A percentile compares a stretch with the other conserved stretches of the same genome.
Evolutionary conservation across 2,113 vertebrate species (phyloP).

Genomic region (Gobius niger): DNA sequence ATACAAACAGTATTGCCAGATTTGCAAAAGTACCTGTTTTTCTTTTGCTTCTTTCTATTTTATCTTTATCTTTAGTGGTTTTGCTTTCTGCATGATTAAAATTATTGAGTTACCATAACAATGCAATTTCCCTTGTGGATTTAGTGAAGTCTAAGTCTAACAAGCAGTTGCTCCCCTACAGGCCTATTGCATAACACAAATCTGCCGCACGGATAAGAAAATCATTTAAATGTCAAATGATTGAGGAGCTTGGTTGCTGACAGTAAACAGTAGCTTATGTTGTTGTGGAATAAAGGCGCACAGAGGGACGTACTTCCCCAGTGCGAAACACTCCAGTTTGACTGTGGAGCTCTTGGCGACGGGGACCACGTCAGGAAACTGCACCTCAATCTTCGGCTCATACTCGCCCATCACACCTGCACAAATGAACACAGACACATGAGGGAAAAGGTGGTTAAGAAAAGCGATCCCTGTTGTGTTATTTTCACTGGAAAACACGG

Average conservation of each 20-base stretch:
- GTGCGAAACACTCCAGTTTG: slow-evolving; percentile 93
- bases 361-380: slow-evolving; percentile 88
- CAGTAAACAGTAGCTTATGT: slow-evolving; percentile 20
- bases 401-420: slow-evolving; percentile 97
- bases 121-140: no score
- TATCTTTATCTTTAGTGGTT: no score
- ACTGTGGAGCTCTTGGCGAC: slow-evolving; percentile 88
- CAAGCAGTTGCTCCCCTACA: not conserved
- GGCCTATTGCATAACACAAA: not conserved
- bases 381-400: slow-evolving; percentile 97
- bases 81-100: no score
- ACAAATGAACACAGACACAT: slow-evolving; percentile 32
- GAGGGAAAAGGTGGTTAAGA: slow-evolving; percentile 12
- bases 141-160: not conserved
- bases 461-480: slow-evolving; percentile 1
- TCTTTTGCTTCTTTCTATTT: no score
- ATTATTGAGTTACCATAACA: no score
- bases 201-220: not conserved
- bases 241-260: slow-evolving; percentile 10
- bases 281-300: slow-evolving; percentile 16
- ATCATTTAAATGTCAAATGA: slow-evolving; percentile 26
- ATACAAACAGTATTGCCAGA: no score
- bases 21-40: no score
- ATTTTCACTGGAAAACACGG: no score
- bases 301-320: slow-evolving; percentile 90